These are phyloP conservation scores for Amblyjoppa proteus DNA, from an alignment of 2,888 invertebrate genomes.

Conservation along the genomic window DNA sequence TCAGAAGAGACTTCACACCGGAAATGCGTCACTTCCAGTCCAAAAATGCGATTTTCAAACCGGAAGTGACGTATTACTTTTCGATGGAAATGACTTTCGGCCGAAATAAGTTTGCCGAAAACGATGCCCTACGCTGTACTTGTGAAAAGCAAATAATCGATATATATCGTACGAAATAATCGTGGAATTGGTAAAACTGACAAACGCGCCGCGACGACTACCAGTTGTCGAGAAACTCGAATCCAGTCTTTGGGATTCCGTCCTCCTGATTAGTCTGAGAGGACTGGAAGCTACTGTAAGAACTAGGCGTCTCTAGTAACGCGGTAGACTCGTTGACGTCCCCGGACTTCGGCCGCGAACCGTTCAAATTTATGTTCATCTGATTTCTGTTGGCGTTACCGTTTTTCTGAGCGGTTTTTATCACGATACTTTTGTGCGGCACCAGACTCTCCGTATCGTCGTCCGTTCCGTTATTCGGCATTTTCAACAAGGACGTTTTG, in stretches of 20 bases:
- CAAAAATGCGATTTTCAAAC: neutral
- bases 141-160: neutral
- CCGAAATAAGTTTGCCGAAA: neutral
- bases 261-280: conserved; percentile 81
- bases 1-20: neutral
- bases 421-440: conserved; percentile 72
- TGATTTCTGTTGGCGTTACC: conserved; percentile 75
- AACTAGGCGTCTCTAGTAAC: conserved; percentile 82
- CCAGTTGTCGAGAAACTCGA: conserved; percentile 87
- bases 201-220: conserved; percentile 75
- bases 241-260: conserved; percentile 86
- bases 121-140: neutral
- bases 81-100: neutral
- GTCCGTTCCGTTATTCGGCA: conserved; percentile 75
- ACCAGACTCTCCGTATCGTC: conserved; percentile 71
- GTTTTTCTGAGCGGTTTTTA: conserved; percentile 59
- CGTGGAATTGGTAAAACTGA: neutral
- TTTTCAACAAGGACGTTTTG: conserved; percentile 80
- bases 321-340: conserved; percentile 81
- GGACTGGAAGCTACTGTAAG: conserved; percentile 81
- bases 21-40: neutral
- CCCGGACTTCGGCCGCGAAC: conserved; percentile 78
- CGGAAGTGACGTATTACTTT: neutral
- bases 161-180: neutral
- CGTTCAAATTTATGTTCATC: conserved; percentile 77